Base-by-base conservation (phyloP, 2,888 invertebrate genomes). In the Pollenia angustigena region DNA sequence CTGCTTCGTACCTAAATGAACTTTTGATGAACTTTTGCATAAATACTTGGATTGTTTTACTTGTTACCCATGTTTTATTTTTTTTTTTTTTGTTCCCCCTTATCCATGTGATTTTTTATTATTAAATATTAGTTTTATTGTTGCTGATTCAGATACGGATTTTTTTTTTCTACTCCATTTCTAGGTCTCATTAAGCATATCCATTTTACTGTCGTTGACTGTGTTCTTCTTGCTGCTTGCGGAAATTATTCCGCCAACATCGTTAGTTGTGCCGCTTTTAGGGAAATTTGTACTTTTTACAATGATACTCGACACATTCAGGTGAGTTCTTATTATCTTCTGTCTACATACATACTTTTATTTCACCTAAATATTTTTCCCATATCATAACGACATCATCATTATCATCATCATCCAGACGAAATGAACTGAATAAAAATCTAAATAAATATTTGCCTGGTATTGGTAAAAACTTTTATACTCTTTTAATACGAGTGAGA, bases 201-300 rank as follows among this genome's bases (percentile, higher is more conserved):
- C 97, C 92, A 98, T 98, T 94, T 95, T 98, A 93, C 96, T 98
- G 93, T 98, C 98, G 92, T 95, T 98, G 94, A 98, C 98, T 94
- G 98, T 98, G 95, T 98, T 98, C 96, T 98, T 98, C 96, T 95
- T 98, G 94, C 96, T 98, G 94, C 94, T 97, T 93, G 97, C 97
- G 92, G 97, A 97, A 94, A 97, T 97, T 93, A 97, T 97, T 94
- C 97, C 97, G 90, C 98, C 98, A 90, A 98, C 98, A 80, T 98
- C 98, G 90, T 95, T 98, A 91, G 98, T 98, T 91, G 98, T 98
- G 92, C 98, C 98, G 90, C 95, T 98, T 90, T 96, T 98, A 90
- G 98, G 98, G 93, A 98, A 98, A 94, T 98, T 98, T 94, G 97
- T 98, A 94, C 96, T 98, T 90, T 98, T 98, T 95, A 98, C 98